Evolutionary conservation across 2,797 vertebrate genomes (phyloP).

Genomic region (Enteromius argenteus): DNA sequence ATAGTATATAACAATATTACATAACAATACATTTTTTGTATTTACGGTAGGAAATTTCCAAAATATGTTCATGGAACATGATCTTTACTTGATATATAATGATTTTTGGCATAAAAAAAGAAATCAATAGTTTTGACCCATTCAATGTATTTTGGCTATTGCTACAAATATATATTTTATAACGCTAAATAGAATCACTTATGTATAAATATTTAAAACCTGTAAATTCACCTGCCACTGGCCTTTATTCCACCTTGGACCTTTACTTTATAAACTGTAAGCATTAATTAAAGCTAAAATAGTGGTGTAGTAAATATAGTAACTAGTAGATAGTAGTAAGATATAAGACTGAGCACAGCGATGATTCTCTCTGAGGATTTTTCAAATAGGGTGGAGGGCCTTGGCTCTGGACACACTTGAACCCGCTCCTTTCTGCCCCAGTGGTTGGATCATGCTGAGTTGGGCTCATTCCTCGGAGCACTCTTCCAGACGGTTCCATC

Average conservation of each 20-base stretch:
- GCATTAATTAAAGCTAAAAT: slow-evolving; percentile 1
- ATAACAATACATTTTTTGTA: too few species aligned
- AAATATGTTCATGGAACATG: too few species aligned
- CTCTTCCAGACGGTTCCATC: slow-evolving; percentile 61
- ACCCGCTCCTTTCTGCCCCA: slow-evolving; percentile 50
- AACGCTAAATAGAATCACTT: background rate
- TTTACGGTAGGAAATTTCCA: too few species aligned
- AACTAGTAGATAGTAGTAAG: background rate
- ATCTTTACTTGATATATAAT: too few species aligned
- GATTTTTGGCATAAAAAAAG: too few species aligned
- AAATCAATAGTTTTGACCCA: too few species aligned
- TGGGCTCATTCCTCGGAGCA: slow-evolving; percentile 47
- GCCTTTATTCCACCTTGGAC: background rate
- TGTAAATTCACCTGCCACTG: background rate
- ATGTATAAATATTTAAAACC: background rate
- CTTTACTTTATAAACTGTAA: background rate
- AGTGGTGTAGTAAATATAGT: background rate
- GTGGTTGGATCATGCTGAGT: slow-evolving; percentile 47
- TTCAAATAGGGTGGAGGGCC: slow-evolving; percentile 22
- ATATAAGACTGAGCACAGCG: slow-evolving; percentile 20
- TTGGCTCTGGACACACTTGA: slow-evolving; percentile 50
- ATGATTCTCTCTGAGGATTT: slow-evolving; percentile 47
- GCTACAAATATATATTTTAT: background rate
- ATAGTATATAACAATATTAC: too few species aligned
- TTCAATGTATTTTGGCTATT: too few species aligned